A percentile compares a stretch with the other conserved stretches of the same genome.
phyloP scores from a whole-genome alignment of 2,888 invertebrate genomes.

The Noctuana brunneofusca region DNA sequence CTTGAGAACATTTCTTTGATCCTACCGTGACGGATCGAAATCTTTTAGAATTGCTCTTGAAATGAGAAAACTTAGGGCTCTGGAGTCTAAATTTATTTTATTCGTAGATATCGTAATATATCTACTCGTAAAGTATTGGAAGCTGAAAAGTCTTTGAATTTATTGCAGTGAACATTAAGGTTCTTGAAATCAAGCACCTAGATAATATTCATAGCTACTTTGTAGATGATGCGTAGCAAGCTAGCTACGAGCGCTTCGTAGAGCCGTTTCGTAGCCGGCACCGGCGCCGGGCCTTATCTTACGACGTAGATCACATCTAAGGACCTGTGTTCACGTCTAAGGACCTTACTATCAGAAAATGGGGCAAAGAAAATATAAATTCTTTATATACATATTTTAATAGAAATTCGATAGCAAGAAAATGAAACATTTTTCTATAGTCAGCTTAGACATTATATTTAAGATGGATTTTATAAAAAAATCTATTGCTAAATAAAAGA shows the following conservation, averaged over 20 bases:
- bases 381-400: too few relatives aligned
- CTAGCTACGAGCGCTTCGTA: background rate
- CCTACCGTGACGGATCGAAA: constrained; percentile 2
- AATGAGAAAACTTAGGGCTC: constrained; percentile 1
- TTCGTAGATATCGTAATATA: background rate
- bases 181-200: background rate
- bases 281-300: background rate
- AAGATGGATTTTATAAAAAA: too few relatives aligned
- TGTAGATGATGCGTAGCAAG: constrained; percentile 3
- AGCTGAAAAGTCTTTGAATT: background rate
- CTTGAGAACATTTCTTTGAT: background rate
- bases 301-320: background rate
- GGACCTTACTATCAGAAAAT: background rate
- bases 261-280: background rate
- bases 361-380: too few relatives aligned
- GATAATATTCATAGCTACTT: background rate
- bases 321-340: background rate
- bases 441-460: too few relatives aligned
- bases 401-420: too few relatives aligned
- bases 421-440: too few relatives aligned
- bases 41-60: background rate
- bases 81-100: background rate
- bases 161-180: background rate
- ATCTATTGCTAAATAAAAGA: too few relatives aligned
- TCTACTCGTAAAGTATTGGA: background rate